Conservation (phyloP, 2,888 invertebrate species). For the Rotaria socialis region DNA sequence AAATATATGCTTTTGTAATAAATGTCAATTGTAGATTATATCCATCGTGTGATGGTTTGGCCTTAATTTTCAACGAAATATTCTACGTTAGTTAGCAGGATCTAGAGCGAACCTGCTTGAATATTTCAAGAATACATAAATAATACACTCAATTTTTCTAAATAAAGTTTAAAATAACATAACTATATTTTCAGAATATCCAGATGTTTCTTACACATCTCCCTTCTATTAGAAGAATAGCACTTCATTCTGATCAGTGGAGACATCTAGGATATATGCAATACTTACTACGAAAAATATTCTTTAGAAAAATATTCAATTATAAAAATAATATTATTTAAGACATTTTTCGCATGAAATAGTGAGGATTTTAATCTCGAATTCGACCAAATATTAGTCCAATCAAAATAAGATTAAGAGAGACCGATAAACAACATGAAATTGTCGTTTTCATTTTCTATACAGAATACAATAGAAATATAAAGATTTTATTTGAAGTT, state of each 20-base stretch:
- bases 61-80: too few species aligned
- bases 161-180: too few species aligned
- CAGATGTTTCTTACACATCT: too few species aligned
- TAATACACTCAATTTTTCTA: too few species aligned
- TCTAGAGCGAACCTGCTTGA: too few species aligned
- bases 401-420: background rate
- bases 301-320: background rate
- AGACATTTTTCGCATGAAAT: background rate
- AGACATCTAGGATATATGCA: background rate
- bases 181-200: too few species aligned
- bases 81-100: too few species aligned
- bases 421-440: constrained; percentile 19
- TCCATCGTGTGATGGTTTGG: too few species aligned
- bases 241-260: background rate
- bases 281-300: background rate
- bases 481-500: background rate
- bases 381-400: background rate
- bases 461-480: background rate
- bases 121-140: too few species aligned
- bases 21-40: too few species aligned
- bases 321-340: background rate
- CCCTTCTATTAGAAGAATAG: too few species aligned
- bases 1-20: too few species aligned
- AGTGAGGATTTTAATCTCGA: background rate
- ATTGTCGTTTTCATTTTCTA: background rate